phyloP scores from a whole-genome alignment of 2,888 invertebrate species.

The Muschampia plurimacula region DNA sequence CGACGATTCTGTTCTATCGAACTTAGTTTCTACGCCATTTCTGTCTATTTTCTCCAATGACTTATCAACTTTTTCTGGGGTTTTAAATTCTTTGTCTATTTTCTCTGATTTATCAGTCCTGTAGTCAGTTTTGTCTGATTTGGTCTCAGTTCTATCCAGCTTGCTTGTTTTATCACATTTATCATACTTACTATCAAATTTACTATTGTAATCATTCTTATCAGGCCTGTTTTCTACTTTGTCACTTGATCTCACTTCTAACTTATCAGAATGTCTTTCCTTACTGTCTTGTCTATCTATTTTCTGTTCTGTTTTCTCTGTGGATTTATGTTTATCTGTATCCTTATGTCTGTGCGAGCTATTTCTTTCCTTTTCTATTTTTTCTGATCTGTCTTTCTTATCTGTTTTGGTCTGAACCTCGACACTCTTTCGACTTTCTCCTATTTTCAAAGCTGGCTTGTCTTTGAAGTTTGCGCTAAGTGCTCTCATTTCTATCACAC shows the following conservation, averaged over 20 bases:
- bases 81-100: conserved; percentile 31
- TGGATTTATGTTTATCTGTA: conserved; percentile 46
- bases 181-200: conserved; percentile 33
- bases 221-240: conserved; percentile 43
- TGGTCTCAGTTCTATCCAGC: background rate
- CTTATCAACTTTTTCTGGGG: conserved; percentile 25
- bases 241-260: conserved; percentile 36
- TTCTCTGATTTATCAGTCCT: conserved; percentile 32
- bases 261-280: conserved; percentile 40
- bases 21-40: conserved; percentile 14
- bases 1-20: conserved; percentile 16
- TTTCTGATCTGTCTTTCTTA: conserved; percentile 54
- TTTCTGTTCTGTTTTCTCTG: conserved; percentile 42
- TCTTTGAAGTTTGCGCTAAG: conserved; percentile 76
- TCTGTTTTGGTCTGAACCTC: conserved; percentile 63
- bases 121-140: conserved; percentile 41
- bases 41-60: conserved; percentile 32
- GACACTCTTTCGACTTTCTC: conserved; percentile 66
- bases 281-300: conserved; percentile 29
- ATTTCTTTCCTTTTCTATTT: conserved; percentile 49
- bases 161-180: conserved; percentile 16
- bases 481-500: conserved; percentile 82
- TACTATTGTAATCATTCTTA: conserved; percentile 24
- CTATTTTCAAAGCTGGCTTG: conserved; percentile 67
- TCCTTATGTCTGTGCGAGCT: conserved; percentile 61